Conservation (phyloP, 2,113 vertebrate genomes). For the Rhinoderma darwinii region DNA sequence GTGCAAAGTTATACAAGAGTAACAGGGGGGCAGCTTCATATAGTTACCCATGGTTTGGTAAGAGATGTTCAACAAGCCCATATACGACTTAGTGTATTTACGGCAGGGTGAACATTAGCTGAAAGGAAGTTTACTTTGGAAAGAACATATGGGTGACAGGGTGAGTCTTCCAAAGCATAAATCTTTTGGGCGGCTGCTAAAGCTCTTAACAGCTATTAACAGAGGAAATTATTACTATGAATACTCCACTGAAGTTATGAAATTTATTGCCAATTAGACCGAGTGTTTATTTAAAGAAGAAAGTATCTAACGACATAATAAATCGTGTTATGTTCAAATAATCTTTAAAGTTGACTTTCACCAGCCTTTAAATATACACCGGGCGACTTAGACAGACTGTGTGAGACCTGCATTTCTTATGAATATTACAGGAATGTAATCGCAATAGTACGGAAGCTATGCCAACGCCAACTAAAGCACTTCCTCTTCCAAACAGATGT, state of each 20-base stretch:
- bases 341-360: neutral
- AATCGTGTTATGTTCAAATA: slow-evolving; percentile 35
- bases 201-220: slow-evolving; percentile 34
- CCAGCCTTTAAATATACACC: neutral
- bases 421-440: neutral
- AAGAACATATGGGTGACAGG: slow-evolving; percentile 19
- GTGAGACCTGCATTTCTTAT: neutral
- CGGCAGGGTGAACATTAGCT: slow-evolving; percentile 1
- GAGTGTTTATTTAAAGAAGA: slow-evolving; percentile 50
- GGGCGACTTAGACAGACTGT: neutral
- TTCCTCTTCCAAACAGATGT: neutral
- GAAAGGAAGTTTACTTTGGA: slow-evolving; percentile 49
- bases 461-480: neutral
- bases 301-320: slow-evolving; percentile 30
- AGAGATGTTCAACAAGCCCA: neutral
- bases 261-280: slow-evolving; percentile 48
- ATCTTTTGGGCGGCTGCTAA: slow-evolving; percentile 43
- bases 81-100: neutral
- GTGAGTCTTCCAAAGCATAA: slow-evolving; percentile 45
- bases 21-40: too few species aligned
- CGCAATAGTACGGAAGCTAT: neutral
- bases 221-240: slow-evolving; percentile 51
- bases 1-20: too few species aligned
- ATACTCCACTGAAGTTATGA: slow-evolving; percentile 48
- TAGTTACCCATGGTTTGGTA: neutral